Base-by-base conservation (phyloP, 2,888 invertebrate species). In the Erebia epiphron region DNA sequence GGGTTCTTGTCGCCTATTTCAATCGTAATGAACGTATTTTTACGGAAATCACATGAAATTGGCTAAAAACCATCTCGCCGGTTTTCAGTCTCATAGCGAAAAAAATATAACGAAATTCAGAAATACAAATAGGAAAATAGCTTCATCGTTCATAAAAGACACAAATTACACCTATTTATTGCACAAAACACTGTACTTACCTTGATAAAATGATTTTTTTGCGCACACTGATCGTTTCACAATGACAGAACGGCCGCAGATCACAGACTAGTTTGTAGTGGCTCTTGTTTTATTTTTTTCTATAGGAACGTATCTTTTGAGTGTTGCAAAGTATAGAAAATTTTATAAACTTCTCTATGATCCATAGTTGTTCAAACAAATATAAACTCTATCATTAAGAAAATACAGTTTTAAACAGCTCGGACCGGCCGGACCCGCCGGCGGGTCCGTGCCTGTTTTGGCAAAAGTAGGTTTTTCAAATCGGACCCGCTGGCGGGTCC, bases 1-100 rank as follows among this genome's bases (percentile, higher is more conserved):
- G n/a, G 50, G 50, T 50, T 50, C 50, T 50, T 50, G 50, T n/a
- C 50, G 50, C 50, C 50, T 50, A 50, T 50, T 50, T 50, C 50
- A 50, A 50, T 50, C 50, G 50, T 50, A 50, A n/a, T 50, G 14
- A 50, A 16, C 50, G 50, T 50, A 50, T 50, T 50, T 50, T 50
- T 50, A 50, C 50, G 50, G 16, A 50, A 50, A 50, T 50, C 50
- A 50, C 50, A 50, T 50, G 50, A 50, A 50, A 50, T 16, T 50
- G 50, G 50, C 50, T 16, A 50, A 50, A 50, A 50, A 50, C 16
- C 50, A 50, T 50, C 50, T 50, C 50, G 50, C 50, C 50, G 50
- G 50, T 50, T 50, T 50, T 16, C 50, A 50, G 50, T 50, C 50
- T 50, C 50, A 50, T 50, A 50, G 50, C 50, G 50, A 50, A 2